A percentile compares a stretch with the other conserved stretches of the same genome.
phyloP scores from a whole-genome alignment of 2,113 vertebrate species.

The Tachuris rubrigastra region DNA sequence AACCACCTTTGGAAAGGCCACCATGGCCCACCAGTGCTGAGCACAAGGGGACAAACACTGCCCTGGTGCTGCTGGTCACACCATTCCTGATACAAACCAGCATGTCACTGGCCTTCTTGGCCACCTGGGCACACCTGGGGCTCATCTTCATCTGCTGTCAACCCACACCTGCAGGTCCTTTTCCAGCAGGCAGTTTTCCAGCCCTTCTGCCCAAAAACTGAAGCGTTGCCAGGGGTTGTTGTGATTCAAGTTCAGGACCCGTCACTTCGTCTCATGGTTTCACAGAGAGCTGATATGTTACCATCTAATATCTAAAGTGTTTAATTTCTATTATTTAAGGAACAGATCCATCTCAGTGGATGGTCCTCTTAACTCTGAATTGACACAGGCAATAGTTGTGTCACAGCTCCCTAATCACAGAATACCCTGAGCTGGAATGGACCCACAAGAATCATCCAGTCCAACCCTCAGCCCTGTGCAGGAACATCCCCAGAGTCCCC shows the following conservation, averaged over 20 bases:
- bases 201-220: neutral
- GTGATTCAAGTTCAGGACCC: neutral
- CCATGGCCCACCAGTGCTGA: neutral
- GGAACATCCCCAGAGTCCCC: neutral
- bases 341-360: neutral
- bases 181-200: neutral
- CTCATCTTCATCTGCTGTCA: fast-evolving
- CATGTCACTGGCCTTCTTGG: neutral
- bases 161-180: neutral
- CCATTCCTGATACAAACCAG: neutral
- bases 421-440: neutral
- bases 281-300: neutral
- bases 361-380: neutral
- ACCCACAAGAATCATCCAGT: neutral
- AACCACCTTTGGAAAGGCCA: neutral
- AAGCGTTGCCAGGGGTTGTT: neutral
- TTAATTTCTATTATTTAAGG: neutral
- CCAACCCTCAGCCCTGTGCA: neutral
- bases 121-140: neutral
- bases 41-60: neutral
- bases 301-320: neutral
- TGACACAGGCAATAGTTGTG: neutral
- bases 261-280: neutral
- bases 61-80: neutral
- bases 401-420: neutral